Percentiles rank a stretch among this genome's conserved stretches.
Evolutionary conservation across 2,888 invertebrate genomes (phyloP).

Genomic region (Drosophila imparisetae): DNA sequence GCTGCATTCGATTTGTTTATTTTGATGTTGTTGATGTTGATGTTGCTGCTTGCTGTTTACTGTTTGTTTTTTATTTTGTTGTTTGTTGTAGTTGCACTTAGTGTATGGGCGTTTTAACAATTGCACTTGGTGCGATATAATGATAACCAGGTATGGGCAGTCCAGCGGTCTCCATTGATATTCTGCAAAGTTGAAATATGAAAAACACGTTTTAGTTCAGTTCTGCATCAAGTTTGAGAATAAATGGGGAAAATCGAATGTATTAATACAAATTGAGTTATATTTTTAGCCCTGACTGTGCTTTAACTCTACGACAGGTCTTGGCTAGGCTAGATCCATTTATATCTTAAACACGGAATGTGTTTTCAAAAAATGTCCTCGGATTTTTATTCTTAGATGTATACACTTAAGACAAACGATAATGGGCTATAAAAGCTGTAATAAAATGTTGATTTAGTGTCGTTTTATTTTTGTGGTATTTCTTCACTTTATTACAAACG

Average conservation of each 20-base stretch:
- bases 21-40: slow-evolving; percentile 5
- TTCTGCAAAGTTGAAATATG: slow-evolving; percentile 87
- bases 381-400: background rate
- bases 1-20: slow-evolving; percentile 37
- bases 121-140: slow-evolving; percentile 96
- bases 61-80: slow-evolving; percentile 18
- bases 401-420: background rate
- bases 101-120: slow-evolving; percentile 96
- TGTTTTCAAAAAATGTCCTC: background rate
- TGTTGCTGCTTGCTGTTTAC: slow-evolving; percentile 8
- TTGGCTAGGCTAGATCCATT: background rate
- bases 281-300: background rate
- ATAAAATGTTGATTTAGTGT: slow-evolving; percentile 6
- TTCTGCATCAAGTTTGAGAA: background rate
- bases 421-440: background rate
- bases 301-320: background rate
- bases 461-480: slow-evolving; percentile 36
- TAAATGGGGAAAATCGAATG: background rate
- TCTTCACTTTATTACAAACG: slow-evolving; percentile 73
- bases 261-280: background rate
- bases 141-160: slow-evolving; percentile 96
- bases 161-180: slow-evolving; percentile 97
- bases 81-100: slow-evolving; percentile 84
- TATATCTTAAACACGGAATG: background rate
- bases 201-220: background rate